Evolutionary conservation across 1,140 invertebrate genomes (phyloP), one percentile per base, ranked within the genome.

Genomic region (Andricus grossulariae): DNA sequence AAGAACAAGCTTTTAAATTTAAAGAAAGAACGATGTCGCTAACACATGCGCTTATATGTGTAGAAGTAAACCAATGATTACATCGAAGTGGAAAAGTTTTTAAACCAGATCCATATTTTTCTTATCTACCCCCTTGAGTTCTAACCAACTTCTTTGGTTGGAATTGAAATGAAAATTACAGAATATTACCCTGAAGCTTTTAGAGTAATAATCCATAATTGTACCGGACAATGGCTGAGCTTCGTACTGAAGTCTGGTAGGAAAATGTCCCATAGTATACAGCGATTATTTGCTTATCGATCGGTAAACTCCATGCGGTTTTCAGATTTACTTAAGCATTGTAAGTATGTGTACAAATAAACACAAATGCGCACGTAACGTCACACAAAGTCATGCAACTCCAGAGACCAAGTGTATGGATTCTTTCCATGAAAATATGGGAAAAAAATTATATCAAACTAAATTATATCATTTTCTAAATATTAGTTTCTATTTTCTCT

Each of bases 221-320:
- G 25, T 82, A 78, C 18, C 55, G 51, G 70, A 83, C 80, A 82
- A 84, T 82, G 77, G 80, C 74, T 57, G 55, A 13, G 72, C 15
- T 72, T 16, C 50, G 75, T 80, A 45, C 74, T 80, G 15, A 66
- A 39, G 16, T 39, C 15, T 39, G 13, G 32, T 16, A 5, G 12
- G 25, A 66, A 66, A 66, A 66, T 39, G 39, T 66, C 21, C 25
- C 60, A 5, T 45, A 45, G 39, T 16, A 21, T 25, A 25, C 25
- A 66, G n/a, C 60, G 60, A 45, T 66, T 66, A 66, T 66, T 66
- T 66, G 60, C 25, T 39, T 39, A 66, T 66, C 60, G 60, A 66
- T 66, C 25, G 60, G 32, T 5, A 66, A 66, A 66, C 60, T 45
- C 15, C 3, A 32, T 66, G 13, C 6, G 25, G 32, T 5, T n/a